Percentiles rank a stretch among this genome's conserved stretches.
Conservation (phyloP, 2,888 invertebrate genomes). For the Brenthis daphne region DNA sequence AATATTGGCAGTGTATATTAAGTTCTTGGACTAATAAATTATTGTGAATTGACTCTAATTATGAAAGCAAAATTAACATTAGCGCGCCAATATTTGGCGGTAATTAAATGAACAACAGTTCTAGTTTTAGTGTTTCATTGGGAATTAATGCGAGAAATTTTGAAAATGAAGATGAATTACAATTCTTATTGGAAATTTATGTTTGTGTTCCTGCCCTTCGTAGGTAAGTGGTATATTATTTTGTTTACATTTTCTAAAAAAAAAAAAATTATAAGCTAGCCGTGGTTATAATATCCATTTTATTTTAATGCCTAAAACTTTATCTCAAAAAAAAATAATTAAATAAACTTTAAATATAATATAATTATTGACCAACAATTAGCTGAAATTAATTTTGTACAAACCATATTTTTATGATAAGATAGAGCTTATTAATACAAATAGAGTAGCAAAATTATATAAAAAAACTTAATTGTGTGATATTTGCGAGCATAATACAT, state of each 20-base stretch:
- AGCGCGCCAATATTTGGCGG: slow-evolving; percentile 46
- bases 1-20: slow-evolving; percentile 14
- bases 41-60: slow-evolving; percentile 42
- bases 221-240: slow-evolving; percentile 57
- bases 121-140: slow-evolving; percentile 34
- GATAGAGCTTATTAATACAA: too few species aligned
- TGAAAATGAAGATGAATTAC: slow-evolving; percentile 64
- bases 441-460: too few species aligned
- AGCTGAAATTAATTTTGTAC: too few species aligned
- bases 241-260: background rate
- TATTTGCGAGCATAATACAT: too few species aligned
- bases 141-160: slow-evolving; percentile 41
- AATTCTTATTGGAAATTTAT: slow-evolving; percentile 59
- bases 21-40: slow-evolving; percentile 19
- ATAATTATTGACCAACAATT: too few species aligned
- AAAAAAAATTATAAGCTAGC: background rate
- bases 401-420: too few species aligned
- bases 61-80: slow-evolving; percentile 45
- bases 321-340: too few species aligned
- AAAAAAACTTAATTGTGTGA: too few species aligned
- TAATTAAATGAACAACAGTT: slow-evolving; percentile 46
- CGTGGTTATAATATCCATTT: background rate
- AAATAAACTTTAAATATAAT: too few species aligned
- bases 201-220: slow-evolving; percentile 54
- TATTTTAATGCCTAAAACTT: too few species aligned